Base-by-base conservation (phyloP, 30 jellyfish, hydroid and myxozoan species). In the Turritopsis rubra region DNA sequence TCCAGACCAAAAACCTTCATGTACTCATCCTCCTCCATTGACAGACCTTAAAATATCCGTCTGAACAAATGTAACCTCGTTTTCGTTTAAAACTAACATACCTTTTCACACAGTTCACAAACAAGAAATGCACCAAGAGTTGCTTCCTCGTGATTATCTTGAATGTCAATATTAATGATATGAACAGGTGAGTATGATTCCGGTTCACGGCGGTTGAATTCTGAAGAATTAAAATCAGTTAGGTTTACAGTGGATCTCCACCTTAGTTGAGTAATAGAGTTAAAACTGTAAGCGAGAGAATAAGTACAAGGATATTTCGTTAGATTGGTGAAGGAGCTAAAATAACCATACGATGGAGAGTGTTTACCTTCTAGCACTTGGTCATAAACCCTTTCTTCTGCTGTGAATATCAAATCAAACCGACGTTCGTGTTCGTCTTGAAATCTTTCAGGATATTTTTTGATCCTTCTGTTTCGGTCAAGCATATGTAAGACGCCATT, bases 131-230 rank as follows among this genome's bases (percentile, higher is more conserved):
- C 98, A 22, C 98, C 98, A 28, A 93, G 71, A 8, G 98, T 93
- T 28, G 98, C 98, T 60, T 93, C 98, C 82, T 93, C 98, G 75
- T 85, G 97, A 71, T 93, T 93, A 83, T 93, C 98, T n/a, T 85
- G 84, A 1, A 93, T 85, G 28, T 93, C 98, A 52, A 93, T 88
- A 80, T 93, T 93, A 70, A 93, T 85, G 5, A 93, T 83, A 53
- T 93, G 98, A 9, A 93, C 98, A 8, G 98, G 96, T 17, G 96
- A 88, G 85, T 84, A 89, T 1, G 96, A 70, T 25, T 74, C 54
- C 53, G 97, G 97, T 19, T 93, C 98, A 7, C 98, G 93, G 19
- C 75, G 91, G 80, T 84, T 82, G 86, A 93, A 88, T 4, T 93
- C 98, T 93, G 75, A 21, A 78, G 73, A 24, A 54, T 52, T n/a